Conservation (phyloP, 2,113 vertebrate species). For the Acrocephalus arundinaceus region DNA sequence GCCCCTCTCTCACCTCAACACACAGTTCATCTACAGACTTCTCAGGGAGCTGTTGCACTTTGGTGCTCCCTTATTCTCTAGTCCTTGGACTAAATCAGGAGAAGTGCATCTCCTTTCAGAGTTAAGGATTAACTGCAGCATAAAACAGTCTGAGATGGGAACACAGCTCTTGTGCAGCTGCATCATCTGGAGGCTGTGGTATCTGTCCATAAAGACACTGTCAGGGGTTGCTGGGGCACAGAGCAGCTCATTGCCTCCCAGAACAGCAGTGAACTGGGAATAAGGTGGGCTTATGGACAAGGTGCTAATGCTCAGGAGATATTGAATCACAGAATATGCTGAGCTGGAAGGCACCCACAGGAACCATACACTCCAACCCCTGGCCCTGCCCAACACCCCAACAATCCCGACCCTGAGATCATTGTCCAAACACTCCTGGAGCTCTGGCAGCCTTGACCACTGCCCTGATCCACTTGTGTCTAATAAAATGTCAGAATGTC, state of each 20-base stretch:
- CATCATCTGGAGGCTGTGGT: background rate
- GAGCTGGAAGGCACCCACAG: background rate
- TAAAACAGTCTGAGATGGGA: background rate
- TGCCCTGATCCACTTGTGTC: background rate
- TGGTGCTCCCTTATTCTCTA: background rate
- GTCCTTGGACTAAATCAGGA: background rate
- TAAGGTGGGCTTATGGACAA: background rate
- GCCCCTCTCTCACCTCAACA: rapidly evolving
- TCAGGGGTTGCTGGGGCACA: too few species aligned
- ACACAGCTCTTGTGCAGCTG: background rate
- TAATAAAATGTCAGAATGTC: background rate
- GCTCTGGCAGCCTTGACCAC: background rate
- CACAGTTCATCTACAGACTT: background rate
- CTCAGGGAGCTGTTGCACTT: background rate
- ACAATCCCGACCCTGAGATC: background rate
- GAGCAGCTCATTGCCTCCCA: background rate
- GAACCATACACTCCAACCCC: background rate
- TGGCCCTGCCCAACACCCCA: background rate
- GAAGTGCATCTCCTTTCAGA: background rate
- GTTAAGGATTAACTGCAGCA: background rate
- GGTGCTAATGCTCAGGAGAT: background rate
- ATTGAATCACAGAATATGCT: background rate
- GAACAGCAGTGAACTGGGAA: background rate
- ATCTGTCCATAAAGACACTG: background rate
- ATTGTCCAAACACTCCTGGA: rapidly evolving